Percentiles rank a stretch among this genome's conserved stretches.
These are phyloP conservation scores for Gobio occitaniae DNA, from an alignment of 2,797 vertebrate species.

Conservation along the genomic window DNA sequence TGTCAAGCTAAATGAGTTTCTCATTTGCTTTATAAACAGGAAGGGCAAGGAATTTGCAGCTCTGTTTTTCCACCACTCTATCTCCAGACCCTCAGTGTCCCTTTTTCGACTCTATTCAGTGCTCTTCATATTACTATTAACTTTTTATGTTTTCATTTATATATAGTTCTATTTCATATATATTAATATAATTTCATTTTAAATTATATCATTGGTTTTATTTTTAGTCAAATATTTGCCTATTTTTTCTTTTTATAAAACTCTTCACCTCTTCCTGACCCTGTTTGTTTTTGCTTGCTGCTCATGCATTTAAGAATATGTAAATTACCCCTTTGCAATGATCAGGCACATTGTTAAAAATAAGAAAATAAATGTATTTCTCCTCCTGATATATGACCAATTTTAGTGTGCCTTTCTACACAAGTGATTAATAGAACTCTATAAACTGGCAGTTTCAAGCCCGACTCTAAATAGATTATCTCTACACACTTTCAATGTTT, in stretches of 20 bases:
- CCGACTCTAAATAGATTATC: not conserved
- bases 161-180: not conserved
- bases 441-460: not conserved
- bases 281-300: not conserved
- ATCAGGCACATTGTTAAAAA: not conserved
- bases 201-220: not conserved
- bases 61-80: slow-evolving; percentile 11
- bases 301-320: not conserved
- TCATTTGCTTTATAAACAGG: slow-evolving; percentile 70
- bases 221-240: not conserved
- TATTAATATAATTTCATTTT: no score
- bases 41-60: slow-evolving; percentile 63
- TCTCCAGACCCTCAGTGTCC: not conserved
- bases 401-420: not conserved
- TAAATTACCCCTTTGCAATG: not conserved
- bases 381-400: not conserved
- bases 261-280: not conserved
- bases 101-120: not conserved
- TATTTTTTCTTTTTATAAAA: no score
- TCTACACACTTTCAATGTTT: no score
- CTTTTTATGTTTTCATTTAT: not conserved
- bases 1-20: slow-evolving; percentile 6
- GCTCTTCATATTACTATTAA: not conserved
- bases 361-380: not conserved
- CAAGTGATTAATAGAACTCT: not conserved